Base-by-base conservation (phyloP, 2,888 invertebrate species). In the Listrodromus nycthemerus region DNA sequence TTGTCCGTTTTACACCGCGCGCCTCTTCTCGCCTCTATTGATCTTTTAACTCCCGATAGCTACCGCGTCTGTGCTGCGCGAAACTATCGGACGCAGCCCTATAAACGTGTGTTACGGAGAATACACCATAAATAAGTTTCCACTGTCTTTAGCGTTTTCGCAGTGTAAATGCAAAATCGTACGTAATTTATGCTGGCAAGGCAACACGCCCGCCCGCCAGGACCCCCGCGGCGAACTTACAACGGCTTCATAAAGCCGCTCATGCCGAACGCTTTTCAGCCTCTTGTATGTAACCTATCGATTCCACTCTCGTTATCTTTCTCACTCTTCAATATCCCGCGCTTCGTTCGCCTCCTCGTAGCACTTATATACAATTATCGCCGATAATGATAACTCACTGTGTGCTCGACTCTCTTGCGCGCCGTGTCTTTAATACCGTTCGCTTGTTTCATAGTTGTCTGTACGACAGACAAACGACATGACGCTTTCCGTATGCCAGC, bases 131-230 rank as follows among this genome's bases (percentile, higher is more conserved):
- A 86, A 86, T 86, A 86, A 86, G 81, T 80, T 85, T 86, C 76
- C 85, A 80, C 82, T 80, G 85, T 88, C 87, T 85, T 88, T 90
- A 86, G 87, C 82, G 86, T 91, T 91, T 91, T 91, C 91, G 84
- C 84, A 89, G 90, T 91, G 91, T 91, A 91, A 91, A 91, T 91
- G 91, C 89, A 91, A 91, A 91, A 91, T 89, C 90, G 83, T 86
- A 89, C 85, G 90, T 92, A 92, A 92, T 92, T 92, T 92, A 92
- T 92, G 90, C 90, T 90, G 92, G 91, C 92, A 90, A 88, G 41
- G 87, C 86, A 92, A 92, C 91, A 92, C 90, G 91, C 89, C 89
- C 88, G 88, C 88, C 61, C 88, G 86, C 84, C 86, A 83, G 91
- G 88, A 91, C 91, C 92, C 92, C 92, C 89, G 92, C 89, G 91